Percentiles rank a stretch among this genome's conserved stretches.
phyloP scores from a whole-genome alignment of 2,797 vertebrate species.

The Odontamblyopus rebecca region DNA sequence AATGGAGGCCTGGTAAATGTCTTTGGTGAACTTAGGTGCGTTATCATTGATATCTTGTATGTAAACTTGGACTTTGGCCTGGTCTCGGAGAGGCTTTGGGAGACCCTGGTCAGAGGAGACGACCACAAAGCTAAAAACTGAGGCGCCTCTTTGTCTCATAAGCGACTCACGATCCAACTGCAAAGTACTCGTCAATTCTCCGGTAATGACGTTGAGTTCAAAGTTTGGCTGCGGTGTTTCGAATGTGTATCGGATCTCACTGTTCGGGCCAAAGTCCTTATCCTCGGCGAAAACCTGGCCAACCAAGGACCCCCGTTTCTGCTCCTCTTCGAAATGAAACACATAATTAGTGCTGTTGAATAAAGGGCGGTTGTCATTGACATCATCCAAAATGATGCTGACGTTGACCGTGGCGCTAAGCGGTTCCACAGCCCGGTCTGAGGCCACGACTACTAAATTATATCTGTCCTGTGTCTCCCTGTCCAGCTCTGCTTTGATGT shows the following conservation, averaged over 20 bases:
- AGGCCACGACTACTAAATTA: constrained; percentile 85
- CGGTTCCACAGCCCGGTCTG: constrained; percentile 91
- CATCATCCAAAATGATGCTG: constrained; percentile 91
- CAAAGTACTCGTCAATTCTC: constrained; percentile 87
- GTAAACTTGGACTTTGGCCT: constrained; percentile 94
- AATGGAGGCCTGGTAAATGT: constrained; percentile 94
- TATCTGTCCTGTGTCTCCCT: constrained; percentile 93
- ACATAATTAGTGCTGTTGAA: constrained; percentile 98
- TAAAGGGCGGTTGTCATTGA: constrained; percentile 95
- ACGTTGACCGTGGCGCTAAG: constrained; percentile 91
- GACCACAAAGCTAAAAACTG: constrained; percentile 89
- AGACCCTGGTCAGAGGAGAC: constrained; percentile 92
- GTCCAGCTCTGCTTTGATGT: constrained; percentile 95
- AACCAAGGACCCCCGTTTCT: constrained; percentile 83
- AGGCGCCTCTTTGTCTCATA: constrained; percentile 90
- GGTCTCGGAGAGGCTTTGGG: constrained; percentile 92
- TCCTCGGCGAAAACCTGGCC: constrained; percentile 90
- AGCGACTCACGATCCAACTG: constrained; percentile 93
- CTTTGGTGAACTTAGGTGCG: constrained; percentile 91
- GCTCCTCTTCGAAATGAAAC: constrained; percentile 94
- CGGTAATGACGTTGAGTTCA: constrained; percentile 88
- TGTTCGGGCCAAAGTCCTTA: constrained; percentile 92
- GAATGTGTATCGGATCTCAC: constrained; percentile 91
- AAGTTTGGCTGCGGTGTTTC: constrained; percentile 90
- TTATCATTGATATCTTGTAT: constrained; percentile 97